These are phyloP conservation scores for Laticauda colubrina DNA, from an alignment of 2,113 vertebrate species.

Conservation along the genomic window DNA sequence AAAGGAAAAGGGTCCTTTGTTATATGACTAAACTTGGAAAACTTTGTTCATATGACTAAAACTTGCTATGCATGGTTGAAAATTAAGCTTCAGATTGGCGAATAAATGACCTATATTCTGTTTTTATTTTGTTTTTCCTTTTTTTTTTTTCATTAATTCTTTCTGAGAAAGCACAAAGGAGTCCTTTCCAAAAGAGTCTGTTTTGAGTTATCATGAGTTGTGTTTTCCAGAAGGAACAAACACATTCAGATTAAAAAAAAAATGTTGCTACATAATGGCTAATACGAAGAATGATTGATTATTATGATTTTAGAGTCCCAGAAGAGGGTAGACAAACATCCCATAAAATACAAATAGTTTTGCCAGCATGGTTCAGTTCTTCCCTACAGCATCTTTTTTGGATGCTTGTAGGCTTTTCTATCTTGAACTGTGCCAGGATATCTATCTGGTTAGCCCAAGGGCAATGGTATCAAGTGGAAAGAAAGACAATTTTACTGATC, in stretches of 20 bases:
- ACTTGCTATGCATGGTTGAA: background rate
- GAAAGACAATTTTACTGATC: conserved; percentile 5
- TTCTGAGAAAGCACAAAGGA: background rate
- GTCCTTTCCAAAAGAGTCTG: accelerated
- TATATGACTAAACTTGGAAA: background rate
- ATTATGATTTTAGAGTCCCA: conserved; percentile 16
- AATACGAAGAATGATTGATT: conserved; percentile 28
- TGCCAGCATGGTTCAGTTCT: background rate
- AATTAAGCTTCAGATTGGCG: background rate
- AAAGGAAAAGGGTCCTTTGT: background rate
- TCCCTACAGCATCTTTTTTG: background rate
- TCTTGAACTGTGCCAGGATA: background rate
- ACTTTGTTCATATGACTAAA: background rate
- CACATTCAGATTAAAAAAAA: conserved; percentile 8
- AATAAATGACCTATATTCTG: background rate
- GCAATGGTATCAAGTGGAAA: background rate
- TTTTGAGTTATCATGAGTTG: background rate
- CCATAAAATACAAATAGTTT: conserved; percentile 8
- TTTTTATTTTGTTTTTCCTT: background rate
- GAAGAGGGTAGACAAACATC: background rate
- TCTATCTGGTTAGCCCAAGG: conserved; percentile 10
- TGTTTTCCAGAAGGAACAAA: conserved; percentile 1
- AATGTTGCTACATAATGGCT: background rate
- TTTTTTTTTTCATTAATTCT: background rate
- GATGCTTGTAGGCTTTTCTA: conserved; percentile 11